phyloP scores from a whole-genome alignment of 2,113 vertebrate species.

The Corapipo altera region DNA sequence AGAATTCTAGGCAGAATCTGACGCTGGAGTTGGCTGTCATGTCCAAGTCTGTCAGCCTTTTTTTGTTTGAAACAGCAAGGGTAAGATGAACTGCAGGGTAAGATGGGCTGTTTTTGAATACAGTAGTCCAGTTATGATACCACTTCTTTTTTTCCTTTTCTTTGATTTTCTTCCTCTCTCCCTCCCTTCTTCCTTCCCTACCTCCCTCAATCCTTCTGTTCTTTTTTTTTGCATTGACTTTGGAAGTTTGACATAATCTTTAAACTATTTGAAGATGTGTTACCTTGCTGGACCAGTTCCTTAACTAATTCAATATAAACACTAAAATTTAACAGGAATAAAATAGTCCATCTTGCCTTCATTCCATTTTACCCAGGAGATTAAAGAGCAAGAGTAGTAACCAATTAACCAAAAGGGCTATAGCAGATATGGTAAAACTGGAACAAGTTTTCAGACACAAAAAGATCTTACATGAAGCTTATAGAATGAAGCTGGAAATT shows the following conservation, averaged over 20 bases:
- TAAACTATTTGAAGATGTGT: slow-evolving; percentile 47
- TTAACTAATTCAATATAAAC: slow-evolving; percentile 43
- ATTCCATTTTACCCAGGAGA: slow-evolving; percentile 78
- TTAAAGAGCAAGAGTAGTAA: background rate
- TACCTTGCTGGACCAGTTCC: slow-evolving; percentile 57
- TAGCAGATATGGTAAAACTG: background rate
- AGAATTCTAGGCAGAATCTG: slow-evolving; percentile 80
- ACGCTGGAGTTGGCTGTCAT: slow-evolving; percentile 85
- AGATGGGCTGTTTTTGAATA: slow-evolving; percentile 73
- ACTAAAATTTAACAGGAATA: slow-evolving; percentile 51
- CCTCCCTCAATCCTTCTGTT: background rate
- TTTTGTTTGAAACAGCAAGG: slow-evolving; percentile 75
- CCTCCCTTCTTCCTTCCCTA: background rate
- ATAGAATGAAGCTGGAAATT: slow-evolving; percentile 17
- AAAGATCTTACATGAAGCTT: background rate
- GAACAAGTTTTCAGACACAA: background rate
- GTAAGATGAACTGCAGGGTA: slow-evolving; percentile 79
- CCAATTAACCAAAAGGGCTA: slow-evolving; percentile 4
- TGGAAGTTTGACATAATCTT: slow-evolving; percentile 47
- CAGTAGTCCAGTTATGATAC: slow-evolving; percentile 49
- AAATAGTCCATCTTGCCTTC: slow-evolving; percentile 78
- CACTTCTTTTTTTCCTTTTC: slow-evolving; percentile 43
- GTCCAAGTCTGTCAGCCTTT: slow-evolving; percentile 78
- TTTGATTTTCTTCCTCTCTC: background rate
- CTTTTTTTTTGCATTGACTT: background rate